phyloP scores from a whole-genome alignment of 1,140 invertebrate species.

The Drosophila repletoides region DNA sequence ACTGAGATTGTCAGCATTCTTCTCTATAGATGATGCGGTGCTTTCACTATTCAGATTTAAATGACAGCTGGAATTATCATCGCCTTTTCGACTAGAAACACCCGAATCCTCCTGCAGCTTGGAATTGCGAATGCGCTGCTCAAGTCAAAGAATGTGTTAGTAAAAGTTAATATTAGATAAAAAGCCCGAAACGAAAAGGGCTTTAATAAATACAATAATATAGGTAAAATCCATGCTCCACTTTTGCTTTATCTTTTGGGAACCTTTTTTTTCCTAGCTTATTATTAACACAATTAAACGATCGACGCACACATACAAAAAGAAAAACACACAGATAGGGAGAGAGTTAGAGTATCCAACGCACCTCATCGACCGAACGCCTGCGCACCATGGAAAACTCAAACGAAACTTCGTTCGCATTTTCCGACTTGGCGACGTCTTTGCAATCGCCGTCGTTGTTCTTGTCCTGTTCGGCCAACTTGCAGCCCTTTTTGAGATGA shows the following conservation, averaged over 20 bases:
- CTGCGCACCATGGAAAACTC: slow-evolving; percentile 80
- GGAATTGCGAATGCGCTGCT: slow-evolving; percentile 60
- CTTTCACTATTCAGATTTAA: slow-evolving; percentile 69
- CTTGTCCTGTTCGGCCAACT: slow-evolving; percentile 68
- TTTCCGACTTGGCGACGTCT: slow-evolving; percentile 58
- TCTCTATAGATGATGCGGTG: slow-evolving; percentile 78
- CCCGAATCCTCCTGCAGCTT: slow-evolving; percentile 78
- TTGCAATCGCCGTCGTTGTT: slow-evolving; percentile 35
- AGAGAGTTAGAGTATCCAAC: slow-evolving; percentile 38
- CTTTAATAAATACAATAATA: too few species aligned
- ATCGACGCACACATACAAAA: neutral
- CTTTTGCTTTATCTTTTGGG: too few species aligned
- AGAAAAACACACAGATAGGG: slow-evolving; percentile 19
- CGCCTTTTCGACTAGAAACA: slow-evolving; percentile 77
- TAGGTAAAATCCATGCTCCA: too few species aligned
- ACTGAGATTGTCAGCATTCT: slow-evolving; percentile 67
- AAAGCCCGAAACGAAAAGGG: neutral
- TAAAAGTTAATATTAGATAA: neutral
- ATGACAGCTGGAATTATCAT: slow-evolving; percentile 64
- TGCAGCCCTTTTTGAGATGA: slow-evolving; percentile 67
- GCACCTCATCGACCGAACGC: slow-evolving; percentile 77
- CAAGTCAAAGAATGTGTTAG: neutral
- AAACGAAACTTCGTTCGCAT: slow-evolving; percentile 65
- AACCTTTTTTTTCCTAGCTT: too few species aligned
- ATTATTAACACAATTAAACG: neutral